Evolutionary conservation across 2,797 vertebrate species (phyloP), one percentile per base, ranked within the genome.

Genomic region (Melanogrammus aeglefinus): DNA sequence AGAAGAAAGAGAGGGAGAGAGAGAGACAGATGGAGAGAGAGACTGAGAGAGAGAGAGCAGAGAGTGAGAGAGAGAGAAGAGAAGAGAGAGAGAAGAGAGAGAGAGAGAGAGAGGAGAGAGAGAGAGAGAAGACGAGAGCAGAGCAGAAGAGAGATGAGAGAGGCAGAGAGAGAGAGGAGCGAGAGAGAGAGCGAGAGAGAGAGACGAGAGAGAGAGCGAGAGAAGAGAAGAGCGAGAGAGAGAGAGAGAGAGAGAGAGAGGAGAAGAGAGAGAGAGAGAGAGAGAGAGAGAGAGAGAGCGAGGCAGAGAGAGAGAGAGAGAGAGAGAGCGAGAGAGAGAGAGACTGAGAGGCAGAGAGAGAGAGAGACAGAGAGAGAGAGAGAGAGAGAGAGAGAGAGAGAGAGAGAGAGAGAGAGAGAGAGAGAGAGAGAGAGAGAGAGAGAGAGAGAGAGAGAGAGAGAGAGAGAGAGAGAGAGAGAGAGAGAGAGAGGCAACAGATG

Each of bases 181-280:
- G n/a, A 74, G 38, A 80, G 82, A 41, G 63, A 75, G 74, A 63
- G 51, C 0, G 77, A 8, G 71, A 75, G 66, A 36, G 44, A 69
- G 3, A 9, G n/a, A n/a, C 51, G 6, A 77, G 29, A 12, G 72
- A 24, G 35, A 10, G 18, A 0, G 75, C 47, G 41, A 47, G 76
- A 3, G 36, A 38, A 7, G n/a, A n/a, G n/a, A n/a, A 8, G 36
- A 38, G 6, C 8, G 8, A 8, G 36, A 38, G 36, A 38, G 36
- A 38, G 36, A 38, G 36, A 6, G 6, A 38, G 36, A 38, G 36
- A 38, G 36, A 38, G 36, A 38, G 36, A 38, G 16, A 51, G 47
- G n/a, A n/a, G n/a, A n/a, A 6, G 16, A 6, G 47, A 18, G 14
- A 51, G 47, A 0, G 14, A 18, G 47, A 5, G 16, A 51, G 14